These are phyloP conservation scores for Panurus biarmicus DNA, from an alignment of 2,113 vertebrate genomes.

Conservation along the genomic window DNA sequence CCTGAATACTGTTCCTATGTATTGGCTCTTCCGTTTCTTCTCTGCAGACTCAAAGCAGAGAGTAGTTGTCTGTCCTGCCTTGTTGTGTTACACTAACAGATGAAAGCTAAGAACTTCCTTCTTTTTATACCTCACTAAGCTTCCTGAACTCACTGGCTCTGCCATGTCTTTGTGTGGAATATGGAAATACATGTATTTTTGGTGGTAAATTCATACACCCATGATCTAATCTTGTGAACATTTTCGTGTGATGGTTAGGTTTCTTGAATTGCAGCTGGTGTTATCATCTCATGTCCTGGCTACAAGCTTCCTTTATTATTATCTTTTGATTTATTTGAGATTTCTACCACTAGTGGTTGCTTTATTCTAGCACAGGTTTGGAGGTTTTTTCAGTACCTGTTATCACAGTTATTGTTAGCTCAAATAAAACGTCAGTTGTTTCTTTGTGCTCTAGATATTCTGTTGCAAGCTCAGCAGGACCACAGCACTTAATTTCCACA, in stretches of 20 bases:
- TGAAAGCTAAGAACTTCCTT: neutral
- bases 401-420: neutral
- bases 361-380: neutral
- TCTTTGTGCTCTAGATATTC: neutral
- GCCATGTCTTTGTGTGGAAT: neutral
- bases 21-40: neutral
- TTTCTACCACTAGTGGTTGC: neutral
- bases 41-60: neutral
- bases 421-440: neutral
- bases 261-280: neutral
- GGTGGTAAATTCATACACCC: neutral
- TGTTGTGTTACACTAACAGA: neutral
- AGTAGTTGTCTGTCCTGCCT: neutral
- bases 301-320: neutral
- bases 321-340: neutral
- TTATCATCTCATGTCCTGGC: neutral
- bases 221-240: neutral
- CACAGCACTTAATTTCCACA: neutral
- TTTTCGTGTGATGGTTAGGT: neutral
- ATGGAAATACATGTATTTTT: neutral
- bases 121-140: neutral
- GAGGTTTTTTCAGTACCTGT: neutral
- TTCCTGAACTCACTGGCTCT: neutral
- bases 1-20: neutral
- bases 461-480: neutral